These are phyloP conservation scores for Volucella inflata DNA, from an alignment of 2,888 invertebrate species.

Conservation along the genomic window DNA sequence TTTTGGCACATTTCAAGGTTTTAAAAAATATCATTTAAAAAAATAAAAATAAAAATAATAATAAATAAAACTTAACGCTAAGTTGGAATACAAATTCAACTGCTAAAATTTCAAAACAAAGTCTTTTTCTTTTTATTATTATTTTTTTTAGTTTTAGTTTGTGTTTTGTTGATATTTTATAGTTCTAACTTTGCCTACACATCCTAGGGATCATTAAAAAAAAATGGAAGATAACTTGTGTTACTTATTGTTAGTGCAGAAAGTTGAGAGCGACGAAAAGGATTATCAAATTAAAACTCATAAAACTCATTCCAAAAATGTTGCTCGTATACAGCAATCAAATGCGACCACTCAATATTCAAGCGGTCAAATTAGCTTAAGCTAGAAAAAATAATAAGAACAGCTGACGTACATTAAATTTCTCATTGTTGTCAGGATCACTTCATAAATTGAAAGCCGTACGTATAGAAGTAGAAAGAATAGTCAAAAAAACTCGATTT, in stretches of 20 bases:
- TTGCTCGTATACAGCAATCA: no score
- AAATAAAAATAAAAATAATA: slow-evolving; percentile 59
- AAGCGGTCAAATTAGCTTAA: no score
- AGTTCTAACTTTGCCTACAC: slow-evolving; percentile 4
- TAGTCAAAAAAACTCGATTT: no score
- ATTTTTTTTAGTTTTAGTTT: slow-evolving; percentile 17
- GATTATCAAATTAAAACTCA: background rate
- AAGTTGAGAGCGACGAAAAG: slow-evolving; percentile 13
- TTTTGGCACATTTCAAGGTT: slow-evolving; percentile 63
- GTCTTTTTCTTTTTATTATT: background rate
- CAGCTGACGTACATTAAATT: no score
- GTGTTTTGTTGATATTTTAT: slow-evolving; percentile 7
- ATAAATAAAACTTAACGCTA: slow-evolving; percentile 73
- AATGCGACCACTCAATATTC: no score
- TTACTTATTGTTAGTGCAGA: slow-evolving; percentile 10
- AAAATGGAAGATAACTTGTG: slow-evolving; percentile 43
- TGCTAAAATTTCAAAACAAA: slow-evolving; percentile 41
- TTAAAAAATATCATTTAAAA: no score
- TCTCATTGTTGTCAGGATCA: no score
- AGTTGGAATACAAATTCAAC: slow-evolving; percentile 25
- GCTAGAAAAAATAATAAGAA: no score
- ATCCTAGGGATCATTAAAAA: slow-evolving; percentile 69
- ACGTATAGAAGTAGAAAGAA: no score
- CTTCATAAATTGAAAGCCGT: no score
- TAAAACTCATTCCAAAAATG: no score